A percentile compares a stretch with the other conserved stretches of the same genome.
These are phyloP conservation scores for Heterodera filipjevi DNA, from an alignment of 2,888 invertebrate genomes.

Conservation along the genomic window DNA sequence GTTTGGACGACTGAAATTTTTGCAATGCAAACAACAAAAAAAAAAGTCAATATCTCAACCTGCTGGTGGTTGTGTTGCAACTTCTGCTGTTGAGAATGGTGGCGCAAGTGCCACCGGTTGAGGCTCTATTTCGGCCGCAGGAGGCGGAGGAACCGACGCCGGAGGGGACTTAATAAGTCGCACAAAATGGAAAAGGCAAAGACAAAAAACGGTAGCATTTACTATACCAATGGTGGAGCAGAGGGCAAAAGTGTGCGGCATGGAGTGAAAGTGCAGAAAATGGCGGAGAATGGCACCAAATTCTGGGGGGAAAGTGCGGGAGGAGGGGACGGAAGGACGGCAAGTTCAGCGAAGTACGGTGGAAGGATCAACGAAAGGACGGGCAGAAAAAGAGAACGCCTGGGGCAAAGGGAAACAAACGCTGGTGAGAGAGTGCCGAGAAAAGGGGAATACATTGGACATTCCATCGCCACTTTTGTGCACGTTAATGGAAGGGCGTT, in stretches of 20 bases:
- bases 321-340: not conserved
- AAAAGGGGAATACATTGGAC: not conserved
- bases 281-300: conserved; percentile 11
- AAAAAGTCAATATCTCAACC: not conserved
- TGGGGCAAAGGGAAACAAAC: not conserved
- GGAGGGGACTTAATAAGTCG: no score
- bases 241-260: not conserved
- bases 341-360: not conserved
- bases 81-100: not conserved
- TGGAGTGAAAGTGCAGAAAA: conserved; percentile 2
- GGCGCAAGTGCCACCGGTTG: not conserved
- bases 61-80: not conserved
- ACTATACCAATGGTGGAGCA: not conserved
- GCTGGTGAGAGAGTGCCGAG: not conserved
- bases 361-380: not conserved
- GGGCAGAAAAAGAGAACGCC: not conserved
- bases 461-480: not conserved
- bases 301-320: not conserved
- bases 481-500: not conserved
- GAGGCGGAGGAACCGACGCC: no score
- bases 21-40: not conserved
- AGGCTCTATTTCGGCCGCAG: not conserved
- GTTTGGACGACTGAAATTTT: not conserved
- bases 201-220: not conserved
- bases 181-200: not conserved